Evolutionary conservation across 2,797 vertebrate species (phyloP), one percentile per base, ranked within the genome.

Genomic region (Hipposideros larvatus): DNA sequence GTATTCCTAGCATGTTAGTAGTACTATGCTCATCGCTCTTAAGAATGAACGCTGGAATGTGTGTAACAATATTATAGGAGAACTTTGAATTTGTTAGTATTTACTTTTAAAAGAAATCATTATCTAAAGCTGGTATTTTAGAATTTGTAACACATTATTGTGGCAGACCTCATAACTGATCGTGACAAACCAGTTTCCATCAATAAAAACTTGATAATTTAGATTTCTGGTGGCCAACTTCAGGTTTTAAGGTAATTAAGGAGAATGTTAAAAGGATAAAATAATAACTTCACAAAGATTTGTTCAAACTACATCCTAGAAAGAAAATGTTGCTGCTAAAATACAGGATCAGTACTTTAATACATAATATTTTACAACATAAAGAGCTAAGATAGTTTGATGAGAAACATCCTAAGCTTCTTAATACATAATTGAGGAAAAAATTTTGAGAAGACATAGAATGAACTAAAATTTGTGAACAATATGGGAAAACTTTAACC

Each of bases 351-450:
- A 28, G 21, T 21, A 31, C 57, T 53, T 95, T 63, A 94, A 11
- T 53, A 55, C 2, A n/a, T 34, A 43, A 53, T 80, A 88, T 68
- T 96, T 95, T 96, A 68, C 18, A 87, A 70, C 28, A 92, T 48
- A 77, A 86, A 94, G 41, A 73, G 10, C 9, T 82, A 78, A 82
- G 57, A 78, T 46, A 48, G 22, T 63, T 92, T 87, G 14, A 85
- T 86, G 77, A 53, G 78, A 94, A 92, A 87, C 18, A 28, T 5
- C 15, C 26, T 4, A 68, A 90, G 4, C 24, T 95, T 51, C 66
- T 79, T 51, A 84, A 71, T 46, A 48, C 0, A 34, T 34, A 46
- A 78, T 26, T 65, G 48, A 93, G 28, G 48, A 85, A 78, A 66
- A 11, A 5, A 37, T 48, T 90, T 84, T 46, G 48, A 43, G 77